These are phyloP conservation scores for Hafferia zeledoni DNA, from an alignment of 2,797 vertebrate species.

Conservation along the genomic window DNA sequence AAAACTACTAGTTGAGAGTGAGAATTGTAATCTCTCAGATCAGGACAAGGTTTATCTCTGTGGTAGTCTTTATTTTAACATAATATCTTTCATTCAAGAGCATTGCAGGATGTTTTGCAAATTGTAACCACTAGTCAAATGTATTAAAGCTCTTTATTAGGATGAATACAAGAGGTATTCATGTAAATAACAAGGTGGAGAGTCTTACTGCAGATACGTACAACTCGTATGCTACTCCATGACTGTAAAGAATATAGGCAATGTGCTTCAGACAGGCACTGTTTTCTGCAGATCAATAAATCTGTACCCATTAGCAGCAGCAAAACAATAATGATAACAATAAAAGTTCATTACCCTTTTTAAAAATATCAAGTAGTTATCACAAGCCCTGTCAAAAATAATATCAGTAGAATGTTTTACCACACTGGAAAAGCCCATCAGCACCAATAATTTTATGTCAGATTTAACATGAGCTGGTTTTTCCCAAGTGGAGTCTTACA, in stretches of 20 bases:
- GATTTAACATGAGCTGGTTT: background rate
- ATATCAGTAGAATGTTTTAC: background rate
- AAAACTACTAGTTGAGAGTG: background rate
- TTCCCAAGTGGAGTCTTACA: conserved; percentile 27
- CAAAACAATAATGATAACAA: background rate
- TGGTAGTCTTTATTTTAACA: background rate
- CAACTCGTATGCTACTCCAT: background rate
- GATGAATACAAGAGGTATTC: background rate
- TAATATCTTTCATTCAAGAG: background rate
- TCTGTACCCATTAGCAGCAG: background rate
- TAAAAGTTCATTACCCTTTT: background rate
- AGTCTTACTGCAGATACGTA: background rate
- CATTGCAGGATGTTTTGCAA: background rate
- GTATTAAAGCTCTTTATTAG: background rate
- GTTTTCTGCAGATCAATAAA: background rate
- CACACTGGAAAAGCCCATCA: conserved; percentile 38
- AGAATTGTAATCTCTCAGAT: background rate
- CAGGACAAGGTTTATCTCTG: background rate
- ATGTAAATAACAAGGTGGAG: background rate
- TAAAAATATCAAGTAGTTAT: background rate
- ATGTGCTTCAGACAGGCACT: background rate
- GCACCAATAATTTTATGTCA: background rate
- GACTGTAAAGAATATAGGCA: background rate
- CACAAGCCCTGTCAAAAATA: background rate
- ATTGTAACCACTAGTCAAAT: background rate